Percentiles rank a stretch among this genome's conserved stretches.
phyloP scores from a whole-genome alignment of 2,888 invertebrate genomes.

The Microdon myrmicae region DNA sequence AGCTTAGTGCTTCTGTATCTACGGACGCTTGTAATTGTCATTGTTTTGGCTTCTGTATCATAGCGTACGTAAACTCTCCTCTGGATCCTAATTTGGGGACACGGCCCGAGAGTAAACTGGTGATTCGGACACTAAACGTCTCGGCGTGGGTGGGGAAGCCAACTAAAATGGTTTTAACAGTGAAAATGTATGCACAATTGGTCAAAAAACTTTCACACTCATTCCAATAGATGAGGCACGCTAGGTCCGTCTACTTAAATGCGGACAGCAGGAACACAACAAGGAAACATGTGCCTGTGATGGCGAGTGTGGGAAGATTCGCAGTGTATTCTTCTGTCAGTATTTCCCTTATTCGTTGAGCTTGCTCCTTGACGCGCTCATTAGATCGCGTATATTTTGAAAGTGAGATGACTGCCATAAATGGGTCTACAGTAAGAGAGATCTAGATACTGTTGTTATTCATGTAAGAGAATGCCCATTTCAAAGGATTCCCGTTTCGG shows the following conservation, averaged over 20 bases:
- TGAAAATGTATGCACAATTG: slow-evolving; percentile 52
- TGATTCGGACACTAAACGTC: slow-evolving; percentile 14
- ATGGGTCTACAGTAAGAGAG: slow-evolving; percentile 21
- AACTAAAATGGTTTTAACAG: slow-evolving; percentile 40
- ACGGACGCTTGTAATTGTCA: slow-evolving; percentile 13
- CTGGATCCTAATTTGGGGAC: slow-evolving; percentile 45
- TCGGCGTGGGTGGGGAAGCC: slow-evolving; percentile 10
- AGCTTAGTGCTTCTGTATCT: slow-evolving; percentile 23
- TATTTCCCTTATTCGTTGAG: slow-evolving; percentile 42
- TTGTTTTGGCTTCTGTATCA: slow-evolving; percentile 38
- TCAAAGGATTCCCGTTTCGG: too few species aligned
- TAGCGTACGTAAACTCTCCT: slow-evolving; percentile 14
- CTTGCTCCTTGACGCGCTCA: slow-evolving; percentile 45
- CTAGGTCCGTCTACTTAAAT: slow-evolving; percentile 16
- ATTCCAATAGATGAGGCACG: slow-evolving; percentile 13
- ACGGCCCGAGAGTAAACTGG: slow-evolving; percentile 13
- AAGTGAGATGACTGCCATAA: slow-evolving; percentile 29
- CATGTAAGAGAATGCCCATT: too few species aligned
- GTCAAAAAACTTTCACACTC: slow-evolving; percentile 50
- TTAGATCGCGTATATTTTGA: slow-evolving; percentile 23
- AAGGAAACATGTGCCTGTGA: background rate
- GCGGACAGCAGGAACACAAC: slow-evolving; percentile 4
- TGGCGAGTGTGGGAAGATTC: slow-evolving; percentile 38
- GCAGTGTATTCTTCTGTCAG: slow-evolving; percentile 45
- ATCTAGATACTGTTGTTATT: too few species aligned